Evolutionary conservation across 2,888 invertebrate genomes (phyloP), one percentile per base, ranked within the genome.

Genomic region (Zonitis immaculata): DNA sequence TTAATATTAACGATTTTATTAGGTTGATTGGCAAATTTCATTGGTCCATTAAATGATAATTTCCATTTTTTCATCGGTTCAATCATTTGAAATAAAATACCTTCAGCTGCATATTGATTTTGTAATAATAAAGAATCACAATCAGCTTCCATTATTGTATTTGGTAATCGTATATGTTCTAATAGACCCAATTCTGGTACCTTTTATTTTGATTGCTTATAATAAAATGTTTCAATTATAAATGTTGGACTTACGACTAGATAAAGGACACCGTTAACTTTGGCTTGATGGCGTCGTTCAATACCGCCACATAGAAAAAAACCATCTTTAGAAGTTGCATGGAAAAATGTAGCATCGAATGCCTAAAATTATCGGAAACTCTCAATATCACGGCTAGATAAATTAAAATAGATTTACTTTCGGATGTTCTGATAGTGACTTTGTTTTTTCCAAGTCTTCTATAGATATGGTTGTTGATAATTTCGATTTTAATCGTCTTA

Each of bases 281-380:
- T 81, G 5, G 84, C 85, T 59, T 82, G 74, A 0, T 84, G 81
- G 4, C 87, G 76, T n/a, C 86, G 72, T 68, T 88, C 87, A 59
- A 82, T 80, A 0, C 88, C 88, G 0, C 82, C 79, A 62, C 85
- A 81, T 25, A 89, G 73, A 65, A 85, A 89, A 32, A 82, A 77
- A 0, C 88, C 89, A 11, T 80, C 78, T 16, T 71, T 69, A 58
- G 82, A 82, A 22, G 81, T 81, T 0, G 83, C 86, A 73, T 88
- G 86, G 73, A 90, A 87, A 71, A 88, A 89, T 1, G 89, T 85
- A 4, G 89, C 89, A 72, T 91, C 90, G 57, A 89, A 89, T 1
- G 87, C 87, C 84, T 86, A 44, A 25, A 59, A 35, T 35, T 32
- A 20, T n/a, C n/a, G n/a, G 14, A 44, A n/a, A n/a, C 9, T n/a